phyloP scores from a whole-genome alignment of 2,888 invertebrate genomes.

The Trichogramma dendrolimi region DNA sequence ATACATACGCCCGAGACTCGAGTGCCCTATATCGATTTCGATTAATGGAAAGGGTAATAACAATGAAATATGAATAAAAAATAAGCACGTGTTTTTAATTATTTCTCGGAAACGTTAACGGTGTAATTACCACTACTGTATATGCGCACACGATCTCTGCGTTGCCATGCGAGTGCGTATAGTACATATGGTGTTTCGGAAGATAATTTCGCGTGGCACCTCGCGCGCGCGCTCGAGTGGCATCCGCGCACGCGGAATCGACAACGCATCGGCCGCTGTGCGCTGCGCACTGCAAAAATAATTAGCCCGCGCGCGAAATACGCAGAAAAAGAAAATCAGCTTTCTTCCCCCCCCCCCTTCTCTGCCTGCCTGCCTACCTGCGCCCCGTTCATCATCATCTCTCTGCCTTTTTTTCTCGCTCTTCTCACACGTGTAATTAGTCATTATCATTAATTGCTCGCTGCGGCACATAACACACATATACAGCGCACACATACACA shows the following conservation, averaged over 20 bases:
- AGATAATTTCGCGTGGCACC: neutral
- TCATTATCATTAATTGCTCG: constrained; percentile 37
- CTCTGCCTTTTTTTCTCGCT: neutral
- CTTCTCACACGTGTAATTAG: constrained; percentile 31
- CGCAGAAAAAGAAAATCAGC: constrained; percentile 12
- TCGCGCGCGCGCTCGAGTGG: neutral
- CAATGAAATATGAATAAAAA: too few species aligned
- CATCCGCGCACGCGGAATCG: neutral
- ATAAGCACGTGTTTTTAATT: too few species aligned
- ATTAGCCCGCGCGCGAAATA: constrained; percentile 28
- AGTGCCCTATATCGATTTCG: too few species aligned
- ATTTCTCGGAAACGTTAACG: too few species aligned
- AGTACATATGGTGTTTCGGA: too few species aligned
- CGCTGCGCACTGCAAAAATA: constrained; percentile 24
- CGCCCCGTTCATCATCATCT: neutral
- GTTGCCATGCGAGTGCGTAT: too few species aligned
- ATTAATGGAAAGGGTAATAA: too few species aligned
- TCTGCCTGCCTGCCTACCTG: neutral
- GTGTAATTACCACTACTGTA: neutral
- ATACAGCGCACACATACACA: too few species aligned
- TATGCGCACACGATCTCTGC: neutral
- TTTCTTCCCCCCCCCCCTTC: neutral
- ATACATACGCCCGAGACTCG: too few species aligned
- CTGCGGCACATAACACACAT: constrained; percentile 28
- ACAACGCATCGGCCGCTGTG: neutral